These are phyloP conservation scores for Zygothrica quintamaculata DNA, from an alignment of 2,888 invertebrate species.

Conservation along the genomic window DNA sequence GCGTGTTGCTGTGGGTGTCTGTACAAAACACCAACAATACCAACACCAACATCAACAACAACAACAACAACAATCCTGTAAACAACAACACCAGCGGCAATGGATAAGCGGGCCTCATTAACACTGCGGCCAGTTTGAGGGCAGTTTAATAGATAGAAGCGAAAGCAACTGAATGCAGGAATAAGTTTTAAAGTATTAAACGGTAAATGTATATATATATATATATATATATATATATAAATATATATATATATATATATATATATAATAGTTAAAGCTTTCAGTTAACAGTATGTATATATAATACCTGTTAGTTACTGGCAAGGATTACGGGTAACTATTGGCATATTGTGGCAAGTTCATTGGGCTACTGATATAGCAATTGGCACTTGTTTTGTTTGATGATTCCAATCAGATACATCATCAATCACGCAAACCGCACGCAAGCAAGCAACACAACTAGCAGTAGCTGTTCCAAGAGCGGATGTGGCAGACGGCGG, in stretches of 20 bases:
- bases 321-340: neutral
- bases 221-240: slow-evolving; percentile 1
- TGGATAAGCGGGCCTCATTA: slow-evolving; percentile 75
- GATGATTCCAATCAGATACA: slow-evolving; percentile 64
- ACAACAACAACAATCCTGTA: slow-evolving; percentile 11
- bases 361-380: slow-evolving; percentile 56
- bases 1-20: slow-evolving; percentile 41
- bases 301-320: too few species aligned
- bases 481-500: neutral
- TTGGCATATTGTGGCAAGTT: neutral
- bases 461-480: neutral
- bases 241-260: too few species aligned
- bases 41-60: slow-evolving; percentile 18
- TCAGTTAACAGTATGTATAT: too few species aligned
- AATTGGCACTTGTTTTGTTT: slow-evolving; percentile 67
- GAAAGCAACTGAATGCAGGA: slow-evolving; percentile 9
- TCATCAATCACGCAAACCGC: slow-evolving; percentile 56
- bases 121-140: slow-evolving; percentile 69
- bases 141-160: slow-evolving; percentile 57
- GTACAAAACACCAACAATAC: slow-evolving; percentile 21
- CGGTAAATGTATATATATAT: neutral
- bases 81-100: slow-evolving; percentile 38
- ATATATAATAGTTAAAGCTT: too few species aligned
- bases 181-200: too few species aligned
- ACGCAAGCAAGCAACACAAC: slow-evolving; percentile 28